Percentiles rank a stretch among this genome's conserved stretches.
Conservation (phyloP, 2,113 vertebrate species). For the Promerops cafer region DNA sequence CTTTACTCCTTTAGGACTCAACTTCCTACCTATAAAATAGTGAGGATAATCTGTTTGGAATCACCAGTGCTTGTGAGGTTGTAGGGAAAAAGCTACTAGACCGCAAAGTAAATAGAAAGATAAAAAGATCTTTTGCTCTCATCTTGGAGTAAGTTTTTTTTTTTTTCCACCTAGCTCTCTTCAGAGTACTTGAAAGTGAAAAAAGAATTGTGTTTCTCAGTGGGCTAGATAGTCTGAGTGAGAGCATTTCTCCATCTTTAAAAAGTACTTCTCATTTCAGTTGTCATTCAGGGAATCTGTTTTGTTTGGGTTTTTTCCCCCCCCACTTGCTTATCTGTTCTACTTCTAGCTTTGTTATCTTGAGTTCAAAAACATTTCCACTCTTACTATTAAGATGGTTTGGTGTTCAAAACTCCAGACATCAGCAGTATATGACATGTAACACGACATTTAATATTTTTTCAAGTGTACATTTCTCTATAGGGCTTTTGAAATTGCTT, state of each 20-base stretch:
- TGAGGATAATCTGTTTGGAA: background rate
- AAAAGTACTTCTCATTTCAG: background rate
- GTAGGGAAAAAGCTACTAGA: background rate
- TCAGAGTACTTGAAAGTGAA: slow-evolving; percentile 13
- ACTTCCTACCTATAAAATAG: background rate
- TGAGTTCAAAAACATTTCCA: background rate
- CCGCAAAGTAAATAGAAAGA: background rate
- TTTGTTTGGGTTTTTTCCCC: background rate
- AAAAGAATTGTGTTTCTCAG: background rate
- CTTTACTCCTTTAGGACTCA: background rate
- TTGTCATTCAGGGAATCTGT: background rate
- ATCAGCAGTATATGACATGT: background rate
- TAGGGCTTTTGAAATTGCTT: background rate
- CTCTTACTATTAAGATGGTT: background rate
- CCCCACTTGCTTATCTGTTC: background rate
- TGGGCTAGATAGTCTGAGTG: background rate
- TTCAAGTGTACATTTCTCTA: background rate
- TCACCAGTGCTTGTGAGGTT: background rate
- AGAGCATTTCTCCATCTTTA: background rate
- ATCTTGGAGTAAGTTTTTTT: background rate
- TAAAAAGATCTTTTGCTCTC: background rate
- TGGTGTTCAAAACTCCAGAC: background rate
- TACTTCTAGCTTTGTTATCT: background rate
- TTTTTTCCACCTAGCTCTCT: background rate
- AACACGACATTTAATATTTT: background rate